These are phyloP conservation scores for Esox lucius DNA, from an alignment of 2,797 vertebrate species.

Conservation along the genomic window DNA sequence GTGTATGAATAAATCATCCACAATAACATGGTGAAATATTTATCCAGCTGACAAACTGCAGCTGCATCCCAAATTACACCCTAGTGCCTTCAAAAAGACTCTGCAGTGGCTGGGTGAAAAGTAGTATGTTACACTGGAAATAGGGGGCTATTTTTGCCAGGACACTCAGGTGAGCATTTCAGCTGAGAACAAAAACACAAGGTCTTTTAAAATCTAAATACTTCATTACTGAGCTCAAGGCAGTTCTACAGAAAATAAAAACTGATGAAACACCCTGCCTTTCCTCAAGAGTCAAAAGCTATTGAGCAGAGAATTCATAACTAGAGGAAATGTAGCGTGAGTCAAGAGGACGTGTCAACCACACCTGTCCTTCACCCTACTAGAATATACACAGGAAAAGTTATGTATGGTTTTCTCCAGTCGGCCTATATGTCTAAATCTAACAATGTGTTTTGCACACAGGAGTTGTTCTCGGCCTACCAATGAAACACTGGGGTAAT, in stretches of 20 bases:
- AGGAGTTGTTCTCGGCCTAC: too few species aligned
- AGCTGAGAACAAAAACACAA: background rate
- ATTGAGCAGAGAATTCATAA: background rate
- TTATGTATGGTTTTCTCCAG: background rate
- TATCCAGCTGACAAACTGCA: background rate
- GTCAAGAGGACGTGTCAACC: background rate
- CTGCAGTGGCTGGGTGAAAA: background rate
- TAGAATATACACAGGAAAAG: background rate
- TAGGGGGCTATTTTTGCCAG: background rate
- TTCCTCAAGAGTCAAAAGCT: background rate
- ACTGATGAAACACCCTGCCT: background rate
- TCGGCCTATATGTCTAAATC: background rate
- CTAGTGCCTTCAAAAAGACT: background rate
- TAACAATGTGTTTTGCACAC: too few species aligned
- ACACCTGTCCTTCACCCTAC: background rate
- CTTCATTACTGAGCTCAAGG: background rate
- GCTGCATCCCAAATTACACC: background rate
- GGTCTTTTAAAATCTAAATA: background rate
- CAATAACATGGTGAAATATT: conserved; percentile 15
- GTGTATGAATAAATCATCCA: conserved; percentile 19
- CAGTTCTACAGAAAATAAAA: background rate
- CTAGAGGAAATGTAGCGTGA: background rate
- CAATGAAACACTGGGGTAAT: too few species aligned
- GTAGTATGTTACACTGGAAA: background rate
- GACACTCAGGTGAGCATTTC: background rate